These are phyloP conservation scores for Acrocephalus kingi DNA, from an alignment of 2,113 vertebrate genomes.

Conservation along the genomic window DNA sequence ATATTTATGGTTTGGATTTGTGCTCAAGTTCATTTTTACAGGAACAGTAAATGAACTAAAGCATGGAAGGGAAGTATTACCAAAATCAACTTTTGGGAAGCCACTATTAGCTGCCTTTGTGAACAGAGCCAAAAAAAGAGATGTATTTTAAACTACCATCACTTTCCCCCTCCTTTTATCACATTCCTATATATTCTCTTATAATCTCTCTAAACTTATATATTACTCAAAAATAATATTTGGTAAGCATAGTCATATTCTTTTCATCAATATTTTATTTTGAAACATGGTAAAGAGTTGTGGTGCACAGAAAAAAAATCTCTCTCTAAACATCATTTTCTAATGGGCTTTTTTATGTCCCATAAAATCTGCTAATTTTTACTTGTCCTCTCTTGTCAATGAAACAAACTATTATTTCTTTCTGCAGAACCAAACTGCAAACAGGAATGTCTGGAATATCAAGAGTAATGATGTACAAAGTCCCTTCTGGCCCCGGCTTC, in stretches of 20 bases:
- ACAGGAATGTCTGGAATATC: conserved; percentile 54
- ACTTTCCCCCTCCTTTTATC: background rate
- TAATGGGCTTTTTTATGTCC: conserved; percentile 46
- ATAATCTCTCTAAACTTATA: background rate
- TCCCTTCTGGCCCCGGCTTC: conserved; percentile 34
- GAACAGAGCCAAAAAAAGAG: background rate
- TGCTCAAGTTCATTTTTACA: background rate
- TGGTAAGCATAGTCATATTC: background rate
- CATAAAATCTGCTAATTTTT: conserved; percentile 60
- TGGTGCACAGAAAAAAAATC: background rate
- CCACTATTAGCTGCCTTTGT: background rate
- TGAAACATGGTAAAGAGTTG: background rate
- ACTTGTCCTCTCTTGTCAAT: conserved; percentile 51
- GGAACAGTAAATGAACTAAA: background rate
- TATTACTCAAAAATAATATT: background rate
- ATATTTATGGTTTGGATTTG: background rate
- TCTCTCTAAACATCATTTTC: conserved; percentile 33
- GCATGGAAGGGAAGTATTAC: background rate
- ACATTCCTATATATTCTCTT: background rate
- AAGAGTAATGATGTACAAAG: conserved; percentile 46
- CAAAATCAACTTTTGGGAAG: background rate
- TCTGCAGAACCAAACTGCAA: conserved; percentile 27
- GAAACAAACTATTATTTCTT: conserved; percentile 66
- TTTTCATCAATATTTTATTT: conserved; percentile 34
- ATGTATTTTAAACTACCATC: background rate